Conservation (phyloP, 2,113 vertebrate genomes). For the Apeltes quadracus region DNA sequence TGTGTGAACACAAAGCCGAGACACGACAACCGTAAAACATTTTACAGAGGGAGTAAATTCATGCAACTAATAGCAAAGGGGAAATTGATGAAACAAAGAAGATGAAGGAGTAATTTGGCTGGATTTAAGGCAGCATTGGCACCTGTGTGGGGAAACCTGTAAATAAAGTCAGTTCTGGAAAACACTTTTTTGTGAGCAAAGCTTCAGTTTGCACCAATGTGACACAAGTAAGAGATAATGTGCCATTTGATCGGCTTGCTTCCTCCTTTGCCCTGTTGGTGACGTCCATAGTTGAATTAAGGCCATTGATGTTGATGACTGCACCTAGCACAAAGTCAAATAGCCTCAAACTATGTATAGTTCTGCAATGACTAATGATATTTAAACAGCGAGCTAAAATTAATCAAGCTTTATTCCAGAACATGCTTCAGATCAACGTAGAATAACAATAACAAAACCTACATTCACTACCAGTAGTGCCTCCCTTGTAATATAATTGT, state of each 20-base stretch:
- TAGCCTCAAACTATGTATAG: no score
- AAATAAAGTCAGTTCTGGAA: constrained; percentile 10
- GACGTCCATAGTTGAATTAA: no score
- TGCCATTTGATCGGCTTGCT: no score
- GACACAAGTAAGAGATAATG: no score
- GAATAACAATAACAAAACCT: background rate
- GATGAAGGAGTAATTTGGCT: background rate
- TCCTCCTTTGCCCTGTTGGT: no score
- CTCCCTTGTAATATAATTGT: background rate
- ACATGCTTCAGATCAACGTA: background rate
- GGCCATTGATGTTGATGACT: no score
- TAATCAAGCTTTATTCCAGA: no score
- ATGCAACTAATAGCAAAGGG: background rate
- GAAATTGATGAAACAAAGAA: background rate
- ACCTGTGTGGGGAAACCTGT: constrained; percentile 25
- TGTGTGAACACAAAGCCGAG: background rate
- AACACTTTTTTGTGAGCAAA: constrained; percentile 16
- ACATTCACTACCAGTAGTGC: background rate
- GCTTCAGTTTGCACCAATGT: background rate
- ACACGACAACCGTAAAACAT: background rate
- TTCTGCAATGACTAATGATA: no score
- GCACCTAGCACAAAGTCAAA: no score
- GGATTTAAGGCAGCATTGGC: constrained; percentile 14
- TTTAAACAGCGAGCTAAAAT: no score
- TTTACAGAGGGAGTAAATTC: background rate